Evolutionary conservation across 2,888 invertebrate species (phyloP), one percentile per base, ranked within the genome.

Genomic region (Taenaris catops): DNA sequence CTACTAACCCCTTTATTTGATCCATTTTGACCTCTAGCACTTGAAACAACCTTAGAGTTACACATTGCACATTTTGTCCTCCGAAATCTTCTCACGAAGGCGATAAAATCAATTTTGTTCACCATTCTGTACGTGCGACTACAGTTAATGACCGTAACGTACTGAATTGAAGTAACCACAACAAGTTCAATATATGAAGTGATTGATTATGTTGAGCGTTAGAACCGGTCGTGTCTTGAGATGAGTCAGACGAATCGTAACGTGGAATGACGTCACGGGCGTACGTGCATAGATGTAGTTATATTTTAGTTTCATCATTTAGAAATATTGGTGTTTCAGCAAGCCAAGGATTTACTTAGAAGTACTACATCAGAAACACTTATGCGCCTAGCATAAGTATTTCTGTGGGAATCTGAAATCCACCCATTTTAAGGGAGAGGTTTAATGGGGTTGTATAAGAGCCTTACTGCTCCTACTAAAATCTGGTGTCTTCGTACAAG

Each of bases 81-180:
- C 11, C 37, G 31, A 6, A 47, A 27, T 33, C 24, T 44, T 2
- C 42, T 33, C 25, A 49, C 38, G 1, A 51, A 31, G 6, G 28
- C 34, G 5, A 47, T 28, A 8, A 49, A 39, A 10, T 28, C 35
- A 4, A 46, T 39, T 34, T 45, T 46, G 11, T 45, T 40, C 35
- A 49, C 49, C 46, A 51, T 54, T 18, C 34, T 31, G 27, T 38
- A 56, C 64, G 46, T 55, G 61, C 54, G 51, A 32, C 46, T 56
- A 31, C 49, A 42, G 23, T 56, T 49, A 58, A 24, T 54, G 43
- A 38, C 54, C 45, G 44, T 39, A 49, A 49, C 44, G 51, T 46
- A 71, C 70, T 73, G 62, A 57, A 55, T 39, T 36, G 37, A 47
- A 48, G 41, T 49, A 53, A 55, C 54, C 51, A 58, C 57, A 59